Evolutionary conservation across 2,888 invertebrate species (phyloP).

Genomic region (Imbricaverruca yamaguchii): DNA sequence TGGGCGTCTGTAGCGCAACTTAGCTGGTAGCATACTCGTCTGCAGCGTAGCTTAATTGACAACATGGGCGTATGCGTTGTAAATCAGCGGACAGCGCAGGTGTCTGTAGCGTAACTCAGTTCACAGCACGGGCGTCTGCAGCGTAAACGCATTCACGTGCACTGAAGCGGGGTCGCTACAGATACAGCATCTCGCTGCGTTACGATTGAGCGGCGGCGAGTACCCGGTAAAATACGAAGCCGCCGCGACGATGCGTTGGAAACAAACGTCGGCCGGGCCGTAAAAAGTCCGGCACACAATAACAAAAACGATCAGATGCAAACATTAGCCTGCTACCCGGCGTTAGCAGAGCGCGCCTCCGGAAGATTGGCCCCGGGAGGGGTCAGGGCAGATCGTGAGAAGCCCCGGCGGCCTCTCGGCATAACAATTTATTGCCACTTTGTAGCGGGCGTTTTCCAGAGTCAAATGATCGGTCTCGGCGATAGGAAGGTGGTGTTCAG

Average conservation of each 20-base stretch:
- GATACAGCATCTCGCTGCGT: neutral
- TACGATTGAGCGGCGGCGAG: neutral
- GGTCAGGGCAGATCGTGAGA: conserved; percentile 1
- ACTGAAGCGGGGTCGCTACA: neutral
- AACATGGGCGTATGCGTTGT: too few relatives aligned
- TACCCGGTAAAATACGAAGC: neutral
- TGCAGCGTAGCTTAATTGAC: too few relatives aligned
- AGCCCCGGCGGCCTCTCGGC: neutral
- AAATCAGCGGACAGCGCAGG: too few relatives aligned
- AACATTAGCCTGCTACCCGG: conserved; percentile 1
- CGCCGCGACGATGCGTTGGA: neutral
- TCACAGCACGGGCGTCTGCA: too few relatives aligned
- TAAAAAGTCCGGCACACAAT: neutral
- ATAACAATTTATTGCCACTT: neutral
- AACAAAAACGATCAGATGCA: neutral
- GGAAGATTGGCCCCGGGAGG: neutral
- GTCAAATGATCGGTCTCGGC: neutral
- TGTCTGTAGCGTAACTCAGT: too few relatives aligned
- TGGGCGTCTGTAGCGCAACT: too few relatives aligned
- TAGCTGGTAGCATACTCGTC: too few relatives aligned
- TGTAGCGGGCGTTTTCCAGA: neutral
- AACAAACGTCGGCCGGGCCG: neutral
- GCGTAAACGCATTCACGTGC: neutral
- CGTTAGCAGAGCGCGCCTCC: neutral
- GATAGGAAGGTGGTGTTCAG: neutral